Base-by-base conservation (phyloP, 2,888 invertebrate species). In the Troides oblongomaculatus region DNA sequence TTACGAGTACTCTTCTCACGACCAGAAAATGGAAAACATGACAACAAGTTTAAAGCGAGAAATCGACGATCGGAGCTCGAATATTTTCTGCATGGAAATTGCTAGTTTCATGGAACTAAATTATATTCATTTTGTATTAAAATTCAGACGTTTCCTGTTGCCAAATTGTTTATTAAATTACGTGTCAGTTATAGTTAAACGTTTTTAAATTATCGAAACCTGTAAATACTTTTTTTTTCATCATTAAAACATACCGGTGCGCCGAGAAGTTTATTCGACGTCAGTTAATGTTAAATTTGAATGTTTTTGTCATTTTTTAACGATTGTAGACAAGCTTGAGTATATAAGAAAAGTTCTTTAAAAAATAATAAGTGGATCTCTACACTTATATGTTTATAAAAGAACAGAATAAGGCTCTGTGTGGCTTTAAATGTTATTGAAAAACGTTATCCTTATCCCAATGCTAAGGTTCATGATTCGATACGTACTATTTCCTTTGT, bases 1-100 rank as follows among this genome's bases (percentile, higher is more conserved):
- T 62, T 62, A 62, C 30, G n/a, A 17, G 58, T 68, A 58, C 25
- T 58, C 21, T 8, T 36, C 43, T 57, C 67, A 62, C 61, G 60
- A 66, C 23, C 67, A 67, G 62, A 67, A 46, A 62, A 39, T 57
- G 58, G 39, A 64, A 39, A 57, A 57, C 39, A 18, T 43, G 17
- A 23, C 21, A 57, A 53, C 21, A 62, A 18, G 50, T 46, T 50
- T 30, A 66, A 43, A 56, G 36, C 18, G 58, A 64, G 36, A 21
- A 25, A 64, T 25, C 25, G 46, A 60, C 66, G 39, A 39, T n/a
- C 12, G 46, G 30, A 50, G 14, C 21, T 58, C 10, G 25, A 58
- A 53, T 53, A 63, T 61, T 66, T 59, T 50, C 39, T 66, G 60
- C 17, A 66, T 18, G 39, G 23, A 66, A 64, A 64, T 68, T 56